A percentile compares a stretch with the other conserved stretches of the same genome.
phyloP scores from a whole-genome alignment of 2,113 vertebrate genomes.

The Poeciliopsis turrubarensis region DNA sequence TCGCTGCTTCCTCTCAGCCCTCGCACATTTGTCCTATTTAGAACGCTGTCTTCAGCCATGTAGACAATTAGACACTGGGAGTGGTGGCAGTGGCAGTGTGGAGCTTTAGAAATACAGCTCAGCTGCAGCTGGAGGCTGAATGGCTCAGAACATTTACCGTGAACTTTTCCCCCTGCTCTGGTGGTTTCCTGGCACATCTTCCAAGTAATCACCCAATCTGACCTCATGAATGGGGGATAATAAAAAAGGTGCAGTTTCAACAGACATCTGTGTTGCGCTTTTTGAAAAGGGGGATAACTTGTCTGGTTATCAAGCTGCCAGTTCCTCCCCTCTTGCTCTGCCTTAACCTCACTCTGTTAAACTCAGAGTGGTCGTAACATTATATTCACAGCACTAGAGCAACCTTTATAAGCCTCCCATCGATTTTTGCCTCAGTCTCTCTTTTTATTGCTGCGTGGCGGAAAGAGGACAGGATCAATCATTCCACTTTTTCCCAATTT shows the following conservation, averaged over 20 bases:
- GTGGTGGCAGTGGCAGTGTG: slow-evolving; percentile 7
- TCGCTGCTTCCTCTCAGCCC: slow-evolving; percentile 52
- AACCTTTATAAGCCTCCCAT: slow-evolving; percentile 45
- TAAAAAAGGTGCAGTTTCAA: not conserved
- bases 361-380: slow-evolving; percentile 14
- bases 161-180: not conserved
- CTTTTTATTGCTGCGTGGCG: slow-evolving; percentile 47
- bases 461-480: slow-evolving; percentile 52
- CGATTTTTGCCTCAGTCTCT: slow-evolving; percentile 47
- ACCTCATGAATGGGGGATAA: not conserved
- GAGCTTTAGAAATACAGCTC: slow-evolving; percentile 19
- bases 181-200: not conserved
- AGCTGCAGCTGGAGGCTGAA: not conserved
- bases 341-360: slow-evolving; percentile 7
- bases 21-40: slow-evolving; percentile 69
- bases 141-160: slow-evolving; percentile 1
- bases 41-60: slow-evolving; percentile 36
- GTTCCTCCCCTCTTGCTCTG: slow-evolving; percentile 1
- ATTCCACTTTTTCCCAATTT: slow-evolving; percentile 30
- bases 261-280: not conserved
- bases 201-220: not conserved
- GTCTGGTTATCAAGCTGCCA: not conserved
- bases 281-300: not conserved
- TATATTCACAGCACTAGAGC: slow-evolving; percentile 27
- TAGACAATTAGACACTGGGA: slow-evolving; percentile 41